phyloP scores from a whole-genome alignment of 2,888 invertebrate genomes.

The Eupithecia insigniata region DNA sequence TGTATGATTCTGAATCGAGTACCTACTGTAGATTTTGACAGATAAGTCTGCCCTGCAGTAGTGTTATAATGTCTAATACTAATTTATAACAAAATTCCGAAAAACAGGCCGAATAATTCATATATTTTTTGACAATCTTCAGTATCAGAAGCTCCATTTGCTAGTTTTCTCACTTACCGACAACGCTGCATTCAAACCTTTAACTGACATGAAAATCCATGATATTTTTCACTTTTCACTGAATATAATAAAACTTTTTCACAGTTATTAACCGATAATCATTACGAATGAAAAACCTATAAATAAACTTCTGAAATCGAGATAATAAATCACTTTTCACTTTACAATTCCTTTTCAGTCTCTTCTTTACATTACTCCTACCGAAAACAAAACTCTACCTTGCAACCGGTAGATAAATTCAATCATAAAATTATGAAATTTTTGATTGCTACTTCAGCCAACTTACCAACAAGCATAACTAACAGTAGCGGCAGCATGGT shows the following conservation, averaged over 20 bases:
- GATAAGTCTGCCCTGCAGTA: background rate
- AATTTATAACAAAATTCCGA: background rate
- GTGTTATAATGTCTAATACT: background rate
- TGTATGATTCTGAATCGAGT: too few species aligned
- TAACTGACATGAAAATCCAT: background rate
- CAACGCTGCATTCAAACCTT: conserved; percentile 4
- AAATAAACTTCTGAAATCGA: background rate
- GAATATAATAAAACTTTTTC: background rate
- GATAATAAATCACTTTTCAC: background rate
- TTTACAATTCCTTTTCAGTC: conserved; percentile 12
- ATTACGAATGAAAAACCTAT: background rate
- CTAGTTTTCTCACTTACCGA: background rate
- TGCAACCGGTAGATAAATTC: background rate
- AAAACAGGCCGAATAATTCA: background rate
- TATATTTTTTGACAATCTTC: background rate
- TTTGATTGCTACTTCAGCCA: background rate
- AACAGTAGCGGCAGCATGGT: conserved; percentile 34
- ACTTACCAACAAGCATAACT: conserved; percentile 34
- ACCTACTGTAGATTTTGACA: too few species aligned
- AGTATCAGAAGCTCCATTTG: background rate
- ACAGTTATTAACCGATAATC: background rate
- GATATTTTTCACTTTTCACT: background rate
- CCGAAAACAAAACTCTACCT: background rate
- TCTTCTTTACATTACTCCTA: background rate
- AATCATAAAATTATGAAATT: background rate